Evolutionary conservation across 92 coral and sea anemone species (phyloP).

Genomic region (Ricordea florida): DNA sequence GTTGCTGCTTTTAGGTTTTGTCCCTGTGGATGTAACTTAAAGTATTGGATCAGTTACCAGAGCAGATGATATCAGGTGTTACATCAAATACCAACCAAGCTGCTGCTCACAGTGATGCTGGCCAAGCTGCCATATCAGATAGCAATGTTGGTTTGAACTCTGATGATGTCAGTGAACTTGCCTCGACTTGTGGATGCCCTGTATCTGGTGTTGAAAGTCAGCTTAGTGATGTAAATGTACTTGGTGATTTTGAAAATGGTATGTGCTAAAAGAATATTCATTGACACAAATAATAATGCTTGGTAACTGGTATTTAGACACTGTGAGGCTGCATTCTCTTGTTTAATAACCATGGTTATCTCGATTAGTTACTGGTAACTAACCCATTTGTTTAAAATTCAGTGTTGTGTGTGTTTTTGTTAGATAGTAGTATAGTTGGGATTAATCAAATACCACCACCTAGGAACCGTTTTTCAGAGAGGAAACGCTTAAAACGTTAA

Average conservation of each 20-base stretch:
- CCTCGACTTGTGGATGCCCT: constrained; percentile 32
- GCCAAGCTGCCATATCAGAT: constrained; percentile 40
- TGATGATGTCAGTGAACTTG: constrained; percentile 42
- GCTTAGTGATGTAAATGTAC: constrained; percentile 29
- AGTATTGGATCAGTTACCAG: constrained; percentile 39
- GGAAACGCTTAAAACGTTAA: too few relatives aligned
- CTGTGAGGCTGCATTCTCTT: not conserved
- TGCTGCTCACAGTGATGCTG: constrained; percentile 40
- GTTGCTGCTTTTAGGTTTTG: constrained; percentile 30
- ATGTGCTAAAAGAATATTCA: constrained; percentile 33
- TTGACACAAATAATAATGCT: constrained; percentile 22
- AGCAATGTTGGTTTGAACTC: constrained; percentile 35
- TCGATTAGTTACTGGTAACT: too few relatives aligned
- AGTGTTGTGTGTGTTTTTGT: too few relatives aligned
- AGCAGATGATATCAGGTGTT: constrained; percentile 26
- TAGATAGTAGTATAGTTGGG: too few relatives aligned
- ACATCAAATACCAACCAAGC: constrained; percentile 40
- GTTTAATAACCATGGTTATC: not conserved
- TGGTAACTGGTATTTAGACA: constrained; percentile 25
- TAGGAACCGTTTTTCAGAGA: too few relatives aligned
- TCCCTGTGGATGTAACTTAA: constrained; percentile 41
- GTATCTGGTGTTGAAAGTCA: constrained; percentile 42
- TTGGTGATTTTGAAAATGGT: constrained; percentile 24
- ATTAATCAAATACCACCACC: too few relatives aligned
- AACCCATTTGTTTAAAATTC: too few relatives aligned